These are phyloP conservation scores for Tricholaema leucomelas DNA, from an alignment of 2,113 vertebrate species.

Conservation along the genomic window DNA sequence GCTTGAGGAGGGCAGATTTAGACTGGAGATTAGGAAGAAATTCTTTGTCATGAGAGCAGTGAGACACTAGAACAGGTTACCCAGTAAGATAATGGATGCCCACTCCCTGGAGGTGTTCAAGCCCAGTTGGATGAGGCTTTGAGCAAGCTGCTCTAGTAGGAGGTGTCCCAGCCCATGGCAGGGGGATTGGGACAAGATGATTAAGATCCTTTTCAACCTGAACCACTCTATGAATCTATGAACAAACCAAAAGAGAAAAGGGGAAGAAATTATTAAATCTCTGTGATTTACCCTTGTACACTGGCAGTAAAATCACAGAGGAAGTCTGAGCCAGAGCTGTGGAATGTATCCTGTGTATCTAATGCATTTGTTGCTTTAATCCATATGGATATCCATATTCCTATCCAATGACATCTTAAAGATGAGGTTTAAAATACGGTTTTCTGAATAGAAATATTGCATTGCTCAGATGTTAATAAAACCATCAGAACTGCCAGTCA, in stretches of 20 bases:
- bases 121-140: too few relatives aligned
- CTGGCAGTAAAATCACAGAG: background rate
- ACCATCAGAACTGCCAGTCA: background rate
- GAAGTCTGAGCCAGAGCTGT: background rate
- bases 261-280: background rate
- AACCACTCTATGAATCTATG: too few relatives aligned
- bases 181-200: too few relatives aligned
- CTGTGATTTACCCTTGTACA: background rate
- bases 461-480: background rate
- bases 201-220: too few relatives aligned
- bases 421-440: background rate
- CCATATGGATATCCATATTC: background rate
- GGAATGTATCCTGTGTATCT: background rate
- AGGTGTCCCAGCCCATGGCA: too few relatives aligned
- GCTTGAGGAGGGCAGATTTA: too few relatives aligned
- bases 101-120: too few relatives aligned
- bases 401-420: background rate
- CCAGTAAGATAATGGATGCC: too few relatives aligned
- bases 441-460: background rate
- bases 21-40: too few relatives aligned
- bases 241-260: background rate
- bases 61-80: too few relatives aligned
- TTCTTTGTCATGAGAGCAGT: too few relatives aligned
- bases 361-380: background rate
- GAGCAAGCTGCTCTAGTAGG: too few relatives aligned